Evolutionary conservation across 2,113 vertebrate genomes (phyloP), one percentile per base, ranked within the genome.

Genomic region (Dermatemys mawii): DNA sequence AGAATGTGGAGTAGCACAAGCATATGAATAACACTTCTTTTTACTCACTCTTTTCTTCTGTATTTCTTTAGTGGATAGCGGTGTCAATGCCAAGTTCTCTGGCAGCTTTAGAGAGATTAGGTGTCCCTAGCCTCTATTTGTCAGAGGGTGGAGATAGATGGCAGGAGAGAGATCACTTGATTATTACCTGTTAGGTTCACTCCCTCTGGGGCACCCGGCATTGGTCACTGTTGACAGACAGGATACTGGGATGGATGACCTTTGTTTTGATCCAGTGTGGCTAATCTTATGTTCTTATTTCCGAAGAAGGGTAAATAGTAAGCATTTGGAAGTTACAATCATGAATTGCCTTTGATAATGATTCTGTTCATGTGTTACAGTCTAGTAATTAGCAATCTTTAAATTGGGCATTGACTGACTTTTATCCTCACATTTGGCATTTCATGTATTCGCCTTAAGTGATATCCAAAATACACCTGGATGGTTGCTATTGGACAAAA

Each of bases 331-430:
- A 63, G 81, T 29, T 50, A 89, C 85, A 94, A 54, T 22, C 5
- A 49, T 41, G 19, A 24, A 41, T 41, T 73, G n/a, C 38, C 9
- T 73, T 73, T 41, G 21, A 41, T 73, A 73, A 22, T 41, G 19
- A 41, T 13, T 91, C 55, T 49, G 75, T 82, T 93, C 86, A 44
- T 55, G 12, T 63, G 84, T 54, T 13, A 44, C 88, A 49, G 78
- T 38, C 22, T 7, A 32, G 4, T 13, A 4, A 57, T 96, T 86
- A 22, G 53, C 29, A 35, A 21, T 70, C n/a, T 38, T 70, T 70
- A 38, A 38, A 35, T 76, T 83, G 16, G 70, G 49, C 26, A 38
- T 10, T 19, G 78, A 86, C 91, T 85, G 26, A 87, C 88, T 82
- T 89, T 50, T 51, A 16, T 26, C 24, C 0, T 2, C 4, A 48